Evolutionary conservation across 2,113 vertebrate species (phyloP), one percentile per base, ranked within the genome.

Genomic region (Gobio gobio): DNA sequence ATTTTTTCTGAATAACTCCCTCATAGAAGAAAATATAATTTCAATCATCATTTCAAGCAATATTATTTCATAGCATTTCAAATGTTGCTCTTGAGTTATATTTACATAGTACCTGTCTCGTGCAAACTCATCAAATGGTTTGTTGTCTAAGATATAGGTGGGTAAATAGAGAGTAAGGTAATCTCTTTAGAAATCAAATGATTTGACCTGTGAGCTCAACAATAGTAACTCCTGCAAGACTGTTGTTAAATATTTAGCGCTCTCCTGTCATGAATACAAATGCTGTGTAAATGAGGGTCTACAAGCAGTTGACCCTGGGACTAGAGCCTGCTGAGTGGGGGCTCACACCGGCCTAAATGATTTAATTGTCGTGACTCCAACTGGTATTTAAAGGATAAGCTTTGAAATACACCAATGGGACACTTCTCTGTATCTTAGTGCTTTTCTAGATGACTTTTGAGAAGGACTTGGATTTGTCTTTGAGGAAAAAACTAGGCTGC

Each of bases 241-340:
- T 93, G 95, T 96, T 97, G 95, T 96, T 97, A 94, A 97, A 97
- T 98, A 98, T 98, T 96, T 97, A 97, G 96, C 94, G 90, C 94
- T 94, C 94, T 92, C 94, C 95, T 95, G 93, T 96, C 97, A 98
- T 98, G 97, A 99, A 98, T 99, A 98, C 96, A 97, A 97, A 99
- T 98, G 88, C 94, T 90, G 94, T 96, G 94, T 97, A 99, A 99
- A 99, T 98, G 97, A 97, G 95, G 98, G 96, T 95, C 95, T 97
- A 97, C 97, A 99, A 95, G 96, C 96, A 96, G 94, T 95, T 97
- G 97, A 99, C 97, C 97, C 94, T 93, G 94, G 93, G 94, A 96
- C 95, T 95, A 96, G 95, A 97, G 96, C 93, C 90, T 91, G 93
- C 95, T 96, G 93, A 84, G 92, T 91, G 94, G 94, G 54, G 94